phyloP scores from a whole-genome alignment of 2,797 vertebrate species.

The Gobionotothen gibberifrons region DNA sequence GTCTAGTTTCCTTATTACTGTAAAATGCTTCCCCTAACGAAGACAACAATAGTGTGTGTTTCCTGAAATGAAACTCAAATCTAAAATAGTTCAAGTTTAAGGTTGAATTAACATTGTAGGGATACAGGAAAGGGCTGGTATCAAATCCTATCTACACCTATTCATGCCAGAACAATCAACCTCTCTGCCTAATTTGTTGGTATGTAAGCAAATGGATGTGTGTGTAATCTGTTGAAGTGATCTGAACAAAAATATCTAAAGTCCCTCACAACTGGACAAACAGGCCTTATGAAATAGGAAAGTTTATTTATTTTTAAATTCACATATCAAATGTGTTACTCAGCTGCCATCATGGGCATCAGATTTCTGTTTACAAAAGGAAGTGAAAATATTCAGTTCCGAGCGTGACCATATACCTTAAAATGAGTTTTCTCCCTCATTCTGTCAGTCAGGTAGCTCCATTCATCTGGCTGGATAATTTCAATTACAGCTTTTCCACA shows the following conservation, averaged over 20 bases:
- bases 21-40: background rate
- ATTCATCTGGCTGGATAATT: slow-evolving; percentile 58
- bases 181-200: background rate
- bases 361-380: slow-evolving; percentile 52
- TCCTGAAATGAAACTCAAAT: background rate
- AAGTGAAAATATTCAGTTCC: slow-evolving; percentile 22
- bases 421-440: slow-evolving; percentile 55
- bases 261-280: slow-evolving; percentile 36
- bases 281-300: slow-evolving; percentile 42
- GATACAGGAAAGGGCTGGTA: background rate
- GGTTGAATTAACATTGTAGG: background rate
- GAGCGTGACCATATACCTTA: slow-evolving; percentile 52
- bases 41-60: background rate
- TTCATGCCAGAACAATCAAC: background rate
- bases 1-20: background rate
- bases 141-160: background rate
- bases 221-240: background rate
- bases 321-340: slow-evolving; percentile 46
- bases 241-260: slow-evolving; percentile 11
- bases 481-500: slow-evolving; percentile 54
- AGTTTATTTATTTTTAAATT: slow-evolving; percentile 38
- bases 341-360: slow-evolving; percentile 37
- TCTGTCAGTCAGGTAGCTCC: slow-evolving; percentile 36
- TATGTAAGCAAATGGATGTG: background rate
- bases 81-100: background rate